Evolutionary conservation across 2,113 vertebrate genomes (phyloP).

Genomic region (Scalopus aquaticus): DNA sequence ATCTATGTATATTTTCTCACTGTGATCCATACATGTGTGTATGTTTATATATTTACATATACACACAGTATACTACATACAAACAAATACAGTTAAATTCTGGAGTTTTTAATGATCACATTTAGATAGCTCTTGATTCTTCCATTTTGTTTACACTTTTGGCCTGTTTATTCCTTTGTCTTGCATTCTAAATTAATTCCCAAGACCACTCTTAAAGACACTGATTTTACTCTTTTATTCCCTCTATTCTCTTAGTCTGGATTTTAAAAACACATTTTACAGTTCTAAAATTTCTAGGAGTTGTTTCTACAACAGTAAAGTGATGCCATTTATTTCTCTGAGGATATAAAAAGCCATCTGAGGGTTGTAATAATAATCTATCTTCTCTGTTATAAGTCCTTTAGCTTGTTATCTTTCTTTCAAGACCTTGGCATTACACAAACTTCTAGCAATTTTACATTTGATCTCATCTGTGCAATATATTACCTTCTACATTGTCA

Average conservation of each 20-base stretch:
- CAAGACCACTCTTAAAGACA: neutral
- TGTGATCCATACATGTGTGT: too few species aligned
- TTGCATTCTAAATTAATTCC: neutral
- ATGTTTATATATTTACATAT: too few species aligned
- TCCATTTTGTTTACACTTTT: neutral
- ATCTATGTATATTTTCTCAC: too few species aligned
- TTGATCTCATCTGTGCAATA: neutral
- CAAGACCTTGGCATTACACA: neutral
- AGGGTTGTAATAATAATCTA: neutral
- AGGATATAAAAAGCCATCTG: neutral
- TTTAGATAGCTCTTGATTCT: neutral
- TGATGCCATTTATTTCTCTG: neutral
- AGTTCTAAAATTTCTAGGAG: neutral
- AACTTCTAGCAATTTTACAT: neutral
- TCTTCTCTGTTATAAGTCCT: neutral
- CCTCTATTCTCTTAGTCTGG: neutral
- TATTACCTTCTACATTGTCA: neutral
- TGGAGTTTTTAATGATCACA: neutral
- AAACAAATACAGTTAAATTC: neutral
- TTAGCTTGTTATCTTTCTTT: neutral
- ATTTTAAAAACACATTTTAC: neutral
- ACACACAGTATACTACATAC: neutral
- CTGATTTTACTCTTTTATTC: neutral
- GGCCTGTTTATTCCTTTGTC: neutral
- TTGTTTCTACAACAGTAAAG: neutral